A percentile compares a stretch with the other conserved stretches of the same genome.
phyloP scores from a whole-genome alignment of 2,113 vertebrate species.

The Megaceryle torquata region DNA sequence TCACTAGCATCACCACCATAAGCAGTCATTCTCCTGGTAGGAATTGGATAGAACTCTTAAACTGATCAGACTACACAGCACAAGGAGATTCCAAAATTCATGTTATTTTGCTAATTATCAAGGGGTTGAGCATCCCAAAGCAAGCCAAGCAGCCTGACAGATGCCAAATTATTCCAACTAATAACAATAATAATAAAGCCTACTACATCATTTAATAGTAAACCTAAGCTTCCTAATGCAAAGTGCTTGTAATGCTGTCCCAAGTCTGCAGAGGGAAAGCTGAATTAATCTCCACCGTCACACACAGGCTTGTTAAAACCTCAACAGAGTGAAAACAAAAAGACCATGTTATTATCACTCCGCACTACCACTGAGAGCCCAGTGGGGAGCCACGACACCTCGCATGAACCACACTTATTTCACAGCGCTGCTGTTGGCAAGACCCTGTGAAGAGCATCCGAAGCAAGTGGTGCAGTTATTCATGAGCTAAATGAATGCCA shows the following conservation, averaged over 20 bases:
- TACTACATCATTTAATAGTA: background rate
- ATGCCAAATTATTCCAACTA: background rate
- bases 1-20: background rate
- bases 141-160: background rate
- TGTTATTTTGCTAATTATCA: background rate
- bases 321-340: slow-evolving; percentile 20
- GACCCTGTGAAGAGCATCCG: background rate
- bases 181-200: background rate
- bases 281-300: background rate
- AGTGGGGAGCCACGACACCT: slow-evolving; percentile 17
- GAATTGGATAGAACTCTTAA: background rate
- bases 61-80: background rate
- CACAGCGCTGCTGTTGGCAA: slow-evolving; percentile 16
- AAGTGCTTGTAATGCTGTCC: slow-evolving; percentile 3
- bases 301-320: background rate
- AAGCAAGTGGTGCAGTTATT: background rate
- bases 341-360: slow-evolving; percentile 12
- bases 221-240: background rate
- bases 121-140: background rate
- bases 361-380: background rate
- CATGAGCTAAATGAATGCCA: slow-evolving; percentile 7
- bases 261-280: background rate
- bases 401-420: background rate
- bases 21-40: background rate
- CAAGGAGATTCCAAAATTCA: background rate